Evolutionary conservation across 2,888 invertebrate genomes (phyloP).

Genomic region (Drosophila fungiperda): DNA sequence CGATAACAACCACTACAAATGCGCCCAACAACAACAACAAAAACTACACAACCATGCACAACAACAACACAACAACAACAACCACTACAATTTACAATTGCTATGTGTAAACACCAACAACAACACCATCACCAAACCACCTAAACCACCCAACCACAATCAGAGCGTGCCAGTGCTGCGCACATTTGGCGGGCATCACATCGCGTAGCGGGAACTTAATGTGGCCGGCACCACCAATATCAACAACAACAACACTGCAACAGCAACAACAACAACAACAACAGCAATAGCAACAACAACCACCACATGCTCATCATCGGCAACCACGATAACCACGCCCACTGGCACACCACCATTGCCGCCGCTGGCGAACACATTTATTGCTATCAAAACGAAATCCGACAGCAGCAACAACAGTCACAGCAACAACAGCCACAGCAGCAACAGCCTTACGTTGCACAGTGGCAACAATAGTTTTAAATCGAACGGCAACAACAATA

Average conservation of each 20-base stretch:
- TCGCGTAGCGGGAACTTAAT: constrained; percentile 85
- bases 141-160: constrained; percentile 45
- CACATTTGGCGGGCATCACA: constrained; percentile 85
- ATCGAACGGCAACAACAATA: constrained; percentile 64
- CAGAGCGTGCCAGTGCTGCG: constrained; percentile 85
- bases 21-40: constrained; percentile 43
- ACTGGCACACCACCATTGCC: constrained; percentile 81
- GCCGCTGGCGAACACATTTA: constrained; percentile 80
- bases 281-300: constrained; percentile 62
- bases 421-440: constrained; percentile 62
- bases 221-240: constrained; percentile 67
- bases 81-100: constrained; percentile 43
- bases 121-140: constrained; percentile 30
- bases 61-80: constrained; percentile 29
- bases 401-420: constrained; percentile 58
- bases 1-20: constrained; percentile 63
- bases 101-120: constrained; percentile 45
- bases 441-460: constrained; percentile 66
- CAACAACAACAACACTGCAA: constrained; percentile 63
- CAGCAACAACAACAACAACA: constrained; percentile 63
- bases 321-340: constrained; percentile 72
- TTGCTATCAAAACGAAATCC: constrained; percentile 78
- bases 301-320: constrained; percentile 65
- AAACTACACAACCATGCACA: constrained; percentile 31
- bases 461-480: constrained; percentile 74